phyloP scores from a whole-genome alignment of 2,888 invertebrate species.

The Trachelus iudaicus region DNA sequence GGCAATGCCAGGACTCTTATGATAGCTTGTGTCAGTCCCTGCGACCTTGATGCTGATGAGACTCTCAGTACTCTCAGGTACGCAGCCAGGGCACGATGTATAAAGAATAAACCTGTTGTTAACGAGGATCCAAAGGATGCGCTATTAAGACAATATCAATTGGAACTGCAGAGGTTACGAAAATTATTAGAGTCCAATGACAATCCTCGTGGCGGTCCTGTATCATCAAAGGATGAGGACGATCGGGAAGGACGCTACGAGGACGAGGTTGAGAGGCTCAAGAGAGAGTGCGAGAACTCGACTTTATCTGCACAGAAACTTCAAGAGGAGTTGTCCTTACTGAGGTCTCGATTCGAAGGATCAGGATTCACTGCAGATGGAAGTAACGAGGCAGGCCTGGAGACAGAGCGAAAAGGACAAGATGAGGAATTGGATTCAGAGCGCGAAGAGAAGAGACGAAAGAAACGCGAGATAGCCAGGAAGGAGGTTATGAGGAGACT shows the following conservation, averaged over 20 bases:
- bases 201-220: slow-evolving; percentile 20
- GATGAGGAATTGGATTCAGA: slow-evolving; percentile 38
- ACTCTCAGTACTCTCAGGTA: slow-evolving; percentile 85
- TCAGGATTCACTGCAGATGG: background rate
- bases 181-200: slow-evolving; percentile 66
- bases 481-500: slow-evolving; percentile 57
- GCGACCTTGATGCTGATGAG: slow-evolving; percentile 86
- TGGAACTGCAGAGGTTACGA: slow-evolving; percentile 81
- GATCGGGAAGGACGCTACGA: slow-evolving; percentile 28
- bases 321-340: slow-evolving; percentile 46
- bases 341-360: slow-evolving; percentile 41
- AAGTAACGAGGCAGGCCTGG: background rate
- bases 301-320: slow-evolving; percentile 52
- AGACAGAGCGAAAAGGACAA: background rate
- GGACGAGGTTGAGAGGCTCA: slow-evolving; percentile 48
- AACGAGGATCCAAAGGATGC: slow-evolving; percentile 94
- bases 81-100: slow-evolving; percentile 88
- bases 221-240: slow-evolving; percentile 15
- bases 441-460: slow-evolving; percentile 47
- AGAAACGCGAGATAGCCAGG: slow-evolving; percentile 58
- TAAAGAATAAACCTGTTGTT: slow-evolving; percentile 84
- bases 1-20: slow-evolving; percentile 91
- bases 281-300: slow-evolving; percentile 52
- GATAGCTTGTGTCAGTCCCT: slow-evolving; percentile 87
- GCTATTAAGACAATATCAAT: slow-evolving; percentile 83